phyloP scores from a whole-genome alignment of 2,797 vertebrate genomes.

The Decapterus maruadsi region DNA sequence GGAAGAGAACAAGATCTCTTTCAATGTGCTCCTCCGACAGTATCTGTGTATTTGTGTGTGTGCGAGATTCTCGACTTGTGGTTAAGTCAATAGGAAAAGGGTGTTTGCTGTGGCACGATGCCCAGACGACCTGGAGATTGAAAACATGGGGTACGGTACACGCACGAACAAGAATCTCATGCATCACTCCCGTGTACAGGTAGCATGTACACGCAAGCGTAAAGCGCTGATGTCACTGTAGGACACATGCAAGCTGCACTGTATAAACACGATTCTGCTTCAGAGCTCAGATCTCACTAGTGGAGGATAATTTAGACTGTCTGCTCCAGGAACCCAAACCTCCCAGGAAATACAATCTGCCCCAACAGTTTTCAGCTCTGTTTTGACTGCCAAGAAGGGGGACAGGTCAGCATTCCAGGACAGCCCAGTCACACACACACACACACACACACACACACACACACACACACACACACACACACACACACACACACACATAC shows the following conservation, averaged over 20 bases:
- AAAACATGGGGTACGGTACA: conserved; percentile 36
- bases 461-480: not conserved
- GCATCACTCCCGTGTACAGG: conserved; percentile 44
- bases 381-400: conserved; percentile 37
- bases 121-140: conserved; percentile 64
- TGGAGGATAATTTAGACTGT: conserved; percentile 27
- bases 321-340: conserved; percentile 44
- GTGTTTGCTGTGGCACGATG: conserved; percentile 81
- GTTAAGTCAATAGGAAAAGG: conserved; percentile 78
- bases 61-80: conserved; percentile 69
- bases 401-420: conserved; percentile 56
- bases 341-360: conserved; percentile 54
- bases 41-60: conserved; percentile 64
- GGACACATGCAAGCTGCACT: conserved; percentile 22
- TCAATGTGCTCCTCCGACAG: conserved; percentile 63
- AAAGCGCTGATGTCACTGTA: conserved; percentile 28
- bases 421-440: conserved; percentile 19
- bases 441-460: not conserved
- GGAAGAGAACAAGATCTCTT: conserved; percentile 74
- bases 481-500: not conserved
- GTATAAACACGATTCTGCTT: conserved; percentile 41
- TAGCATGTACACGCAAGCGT: conserved; percentile 38
- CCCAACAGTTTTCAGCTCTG: conserved; percentile 29
- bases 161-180: conserved; percentile 41
- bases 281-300: conserved; percentile 30